Evolutionary conservation across 2,797 vertebrate genomes (phyloP).

Genomic region (Glossophaga mutica): DNA sequence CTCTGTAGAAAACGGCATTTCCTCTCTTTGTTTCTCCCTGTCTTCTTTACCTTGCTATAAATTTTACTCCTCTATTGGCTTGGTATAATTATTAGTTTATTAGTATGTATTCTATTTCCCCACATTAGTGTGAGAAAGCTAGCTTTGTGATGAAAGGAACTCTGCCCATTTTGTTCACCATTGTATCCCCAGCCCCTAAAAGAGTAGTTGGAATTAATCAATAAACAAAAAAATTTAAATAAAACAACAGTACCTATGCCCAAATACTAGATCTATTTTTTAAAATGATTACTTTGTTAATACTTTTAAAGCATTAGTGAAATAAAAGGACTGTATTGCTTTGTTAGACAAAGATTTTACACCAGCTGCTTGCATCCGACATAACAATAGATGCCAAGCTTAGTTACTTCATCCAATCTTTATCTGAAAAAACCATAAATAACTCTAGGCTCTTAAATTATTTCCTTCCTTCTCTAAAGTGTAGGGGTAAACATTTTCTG

Average conservation of each 20-base stretch:
- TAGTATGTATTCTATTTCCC: background rate
- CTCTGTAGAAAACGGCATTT: background rate
- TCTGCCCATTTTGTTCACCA: background rate
- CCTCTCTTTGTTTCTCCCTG: background rate
- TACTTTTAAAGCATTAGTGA: conserved; percentile 32
- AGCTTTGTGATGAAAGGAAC: background rate
- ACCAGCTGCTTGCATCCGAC: conserved; percentile 16
- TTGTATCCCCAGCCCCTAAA: background rate
- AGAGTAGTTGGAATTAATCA: conserved; percentile 15
- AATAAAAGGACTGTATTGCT: background rate
- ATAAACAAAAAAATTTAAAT: background rate
- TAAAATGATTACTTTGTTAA: conserved; percentile 7
- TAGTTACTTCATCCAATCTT: conserved; percentile 40
- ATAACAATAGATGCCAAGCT: conserved; percentile 1
- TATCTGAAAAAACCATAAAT: conserved; percentile 46
- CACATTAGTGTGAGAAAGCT: background rate
- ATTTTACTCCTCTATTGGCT: background rate
- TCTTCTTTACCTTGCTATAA: background rate
- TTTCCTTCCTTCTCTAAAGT: conserved; percentile 53
- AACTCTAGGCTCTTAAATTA: conserved; percentile 48
- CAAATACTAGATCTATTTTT: conserved; percentile 16
- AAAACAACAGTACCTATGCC: background rate
- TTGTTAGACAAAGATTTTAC: conserved; percentile 24
- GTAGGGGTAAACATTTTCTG: background rate
- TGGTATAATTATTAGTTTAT: background rate